Evolutionary conservation across 1,140 invertebrate species (phyloP).

Genomic region (Meloidogyne exigua): DNA sequence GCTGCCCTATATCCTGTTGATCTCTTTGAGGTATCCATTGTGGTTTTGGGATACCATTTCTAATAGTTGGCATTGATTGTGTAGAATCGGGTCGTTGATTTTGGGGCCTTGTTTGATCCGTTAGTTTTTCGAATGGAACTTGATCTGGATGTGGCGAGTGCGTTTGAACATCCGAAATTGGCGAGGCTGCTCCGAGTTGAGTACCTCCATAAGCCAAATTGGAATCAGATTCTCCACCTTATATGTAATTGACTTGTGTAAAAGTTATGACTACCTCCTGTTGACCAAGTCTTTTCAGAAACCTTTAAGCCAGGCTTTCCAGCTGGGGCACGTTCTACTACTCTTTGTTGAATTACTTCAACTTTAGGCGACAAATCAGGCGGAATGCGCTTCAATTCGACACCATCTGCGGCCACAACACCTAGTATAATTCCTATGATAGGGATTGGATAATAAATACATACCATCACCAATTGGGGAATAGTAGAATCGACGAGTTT

Average conservation of each 20-base stretch:
- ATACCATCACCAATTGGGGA: constrained; percentile 62
- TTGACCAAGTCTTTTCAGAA: constrained; percentile 60
- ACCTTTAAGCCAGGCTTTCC: constrained; percentile 55
- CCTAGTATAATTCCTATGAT: not conserved
- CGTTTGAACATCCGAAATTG: not conserved
- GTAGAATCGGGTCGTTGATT: not conserved
- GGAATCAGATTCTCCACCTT: not conserved
- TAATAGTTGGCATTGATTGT: constrained; percentile 11
- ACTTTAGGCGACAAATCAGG: constrained; percentile 56
- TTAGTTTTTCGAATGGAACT: constrained; percentile 38
- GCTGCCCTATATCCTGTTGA: not conserved
- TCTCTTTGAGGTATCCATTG: not conserved
- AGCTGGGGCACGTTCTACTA: constrained; percentile 51
- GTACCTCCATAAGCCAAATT: not conserved
- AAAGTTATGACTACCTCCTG: constrained; percentile 21
- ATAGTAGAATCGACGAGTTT: constrained; percentile 46
- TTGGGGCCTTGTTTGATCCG: constrained; percentile 37
- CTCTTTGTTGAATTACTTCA: constrained; percentile 58
- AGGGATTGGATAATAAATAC: constrained; percentile 41
- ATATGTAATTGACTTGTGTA: not conserved
- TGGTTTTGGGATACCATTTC: constrained; percentile 15
- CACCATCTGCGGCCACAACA: constrained; percentile 59
- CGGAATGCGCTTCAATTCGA: constrained; percentile 59
- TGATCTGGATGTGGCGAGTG: not conserved
- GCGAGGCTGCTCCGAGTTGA: not conserved